These are phyloP conservation scores for Scatophagus argus DNA, from an alignment of 2,113 vertebrate species.

Conservation along the genomic window DNA sequence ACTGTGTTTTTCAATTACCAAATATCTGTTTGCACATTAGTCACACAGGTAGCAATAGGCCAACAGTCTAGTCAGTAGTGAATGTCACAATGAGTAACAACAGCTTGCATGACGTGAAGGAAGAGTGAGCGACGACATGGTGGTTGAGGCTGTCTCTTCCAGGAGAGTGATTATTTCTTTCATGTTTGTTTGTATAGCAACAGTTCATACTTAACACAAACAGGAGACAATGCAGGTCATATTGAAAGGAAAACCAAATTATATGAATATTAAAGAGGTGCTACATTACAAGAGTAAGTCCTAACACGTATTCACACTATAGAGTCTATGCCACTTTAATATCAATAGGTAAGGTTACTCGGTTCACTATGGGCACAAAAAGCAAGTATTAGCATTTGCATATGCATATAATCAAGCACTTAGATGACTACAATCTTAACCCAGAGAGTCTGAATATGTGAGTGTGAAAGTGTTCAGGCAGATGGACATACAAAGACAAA, in stretches of 20 bases:
- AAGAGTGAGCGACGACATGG: background rate
- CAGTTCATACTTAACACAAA: background rate
- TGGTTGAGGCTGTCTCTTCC: background rate
- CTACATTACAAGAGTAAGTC: background rate
- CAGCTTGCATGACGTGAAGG: background rate
- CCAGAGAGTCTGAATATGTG: background rate
- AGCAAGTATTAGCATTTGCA: background rate
- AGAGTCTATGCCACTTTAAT: background rate
- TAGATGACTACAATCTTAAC: background rate
- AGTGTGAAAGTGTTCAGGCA: slow-evolving; percentile 2
- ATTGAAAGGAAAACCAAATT: background rate
- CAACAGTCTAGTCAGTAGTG: background rate
- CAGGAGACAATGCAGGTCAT: background rate
- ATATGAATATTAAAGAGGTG: background rate
- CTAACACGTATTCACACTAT: background rate
- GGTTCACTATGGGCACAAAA: background rate
- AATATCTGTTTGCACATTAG: slow-evolving; percentile 24
- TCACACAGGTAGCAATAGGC: slow-evolving; percentile 27
- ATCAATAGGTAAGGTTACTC: background rate
- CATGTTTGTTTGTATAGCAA: background rate
- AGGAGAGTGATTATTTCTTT: background rate
- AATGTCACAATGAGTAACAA: slow-evolving; percentile 37
- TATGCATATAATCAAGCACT: background rate
- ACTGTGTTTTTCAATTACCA: background rate
- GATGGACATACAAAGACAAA: slow-evolving; percentile 18